phyloP scores from a whole-genome alignment of 1,140 invertebrate genomes.

The Drosophila melanica region DNA sequence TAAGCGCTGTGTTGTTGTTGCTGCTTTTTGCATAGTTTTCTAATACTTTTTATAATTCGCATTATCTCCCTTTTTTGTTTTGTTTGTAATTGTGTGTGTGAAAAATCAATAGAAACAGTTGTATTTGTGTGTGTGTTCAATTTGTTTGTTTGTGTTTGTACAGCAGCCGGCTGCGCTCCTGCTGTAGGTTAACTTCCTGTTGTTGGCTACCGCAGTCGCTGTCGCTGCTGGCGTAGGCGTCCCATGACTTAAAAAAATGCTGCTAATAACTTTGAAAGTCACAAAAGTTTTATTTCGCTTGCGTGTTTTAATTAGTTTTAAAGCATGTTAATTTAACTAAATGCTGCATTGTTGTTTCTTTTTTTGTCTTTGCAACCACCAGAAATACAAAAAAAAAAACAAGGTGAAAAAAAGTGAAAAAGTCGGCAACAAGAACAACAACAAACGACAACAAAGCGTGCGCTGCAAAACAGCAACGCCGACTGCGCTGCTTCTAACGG shows the following conservation, averaged over 20 bases:
- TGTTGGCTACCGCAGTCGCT: slow-evolving; percentile 5
- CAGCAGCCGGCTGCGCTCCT: slow-evolving; percentile 58
- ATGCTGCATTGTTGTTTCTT: slow-evolving; percentile 16
- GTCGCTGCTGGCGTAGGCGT: slow-evolving; percentile 18
- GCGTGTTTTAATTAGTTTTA: slow-evolving; percentile 50
- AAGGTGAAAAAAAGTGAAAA: background rate
- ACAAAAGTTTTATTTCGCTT: slow-evolving; percentile 9
- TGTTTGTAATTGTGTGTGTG: slow-evolving; percentile 45
- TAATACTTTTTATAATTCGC: slow-evolving; percentile 31
- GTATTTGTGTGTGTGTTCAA: slow-evolving; percentile 25
- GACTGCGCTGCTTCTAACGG: slow-evolving; percentile 45
- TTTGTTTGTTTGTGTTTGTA: slow-evolving; percentile 48
- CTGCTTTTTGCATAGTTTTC: slow-evolving; percentile 10
- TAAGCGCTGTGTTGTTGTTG: slow-evolving; percentile 8
- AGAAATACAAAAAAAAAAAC: slow-evolving; percentile 14
- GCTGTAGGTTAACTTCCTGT: background rate
- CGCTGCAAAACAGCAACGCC: slow-evolving; percentile 21
- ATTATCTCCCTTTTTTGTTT: slow-evolving; percentile 36
- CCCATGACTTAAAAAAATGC: slow-evolving; percentile 24
- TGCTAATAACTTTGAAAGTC: slow-evolving; percentile 11
- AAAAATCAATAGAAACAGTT: slow-evolving; percentile 70
- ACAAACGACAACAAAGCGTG: slow-evolving; percentile 30
- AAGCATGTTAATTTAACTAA: slow-evolving; percentile 37
- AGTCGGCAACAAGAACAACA: slow-evolving; percentile 10
- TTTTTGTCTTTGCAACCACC: slow-evolving; percentile 33